These are phyloP conservation scores for Ormia ochracea DNA, from an alignment of 2,888 invertebrate species.

Conservation along the genomic window DNA sequence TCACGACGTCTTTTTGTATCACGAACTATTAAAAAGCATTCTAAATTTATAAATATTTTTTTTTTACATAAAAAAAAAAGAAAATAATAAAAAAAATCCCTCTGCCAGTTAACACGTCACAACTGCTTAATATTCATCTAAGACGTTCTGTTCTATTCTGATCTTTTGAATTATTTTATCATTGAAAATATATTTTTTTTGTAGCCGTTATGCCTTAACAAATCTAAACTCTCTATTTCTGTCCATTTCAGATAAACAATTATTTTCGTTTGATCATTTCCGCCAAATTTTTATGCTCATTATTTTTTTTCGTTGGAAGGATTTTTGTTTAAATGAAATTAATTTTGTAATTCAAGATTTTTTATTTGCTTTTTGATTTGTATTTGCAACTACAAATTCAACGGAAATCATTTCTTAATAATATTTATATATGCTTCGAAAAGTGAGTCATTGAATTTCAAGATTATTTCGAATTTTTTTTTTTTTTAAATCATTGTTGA, in stretches of 20 bases:
- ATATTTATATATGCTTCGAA: background rate
- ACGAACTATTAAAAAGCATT: too few relatives aligned
- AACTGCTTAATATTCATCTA: too few relatives aligned
- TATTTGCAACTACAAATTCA: background rate
- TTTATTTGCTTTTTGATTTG: background rate
- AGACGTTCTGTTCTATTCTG: too few relatives aligned
- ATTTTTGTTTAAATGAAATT: background rate
- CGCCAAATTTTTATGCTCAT: background rate
- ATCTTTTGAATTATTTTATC: too few relatives aligned
- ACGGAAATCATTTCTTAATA: background rate
- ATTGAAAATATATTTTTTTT: too few relatives aligned
- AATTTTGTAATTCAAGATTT: background rate
- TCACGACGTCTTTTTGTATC: too few relatives aligned
- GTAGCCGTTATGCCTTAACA: background rate
- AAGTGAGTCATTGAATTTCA: background rate
- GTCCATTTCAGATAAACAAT: background rate
- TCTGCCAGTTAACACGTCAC: too few relatives aligned
- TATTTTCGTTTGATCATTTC: conserved; percentile 24
- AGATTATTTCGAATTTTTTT: background rate
- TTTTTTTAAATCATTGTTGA: background rate
- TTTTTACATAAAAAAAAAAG: too few relatives aligned
- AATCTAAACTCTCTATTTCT: background rate
- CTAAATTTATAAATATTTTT: too few relatives aligned
- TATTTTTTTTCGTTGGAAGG: background rate
- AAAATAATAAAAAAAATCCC: too few relatives aligned